phyloP scores from a whole-genome alignment of 2,888 invertebrate species.

The Apotomis capreana region DNA sequence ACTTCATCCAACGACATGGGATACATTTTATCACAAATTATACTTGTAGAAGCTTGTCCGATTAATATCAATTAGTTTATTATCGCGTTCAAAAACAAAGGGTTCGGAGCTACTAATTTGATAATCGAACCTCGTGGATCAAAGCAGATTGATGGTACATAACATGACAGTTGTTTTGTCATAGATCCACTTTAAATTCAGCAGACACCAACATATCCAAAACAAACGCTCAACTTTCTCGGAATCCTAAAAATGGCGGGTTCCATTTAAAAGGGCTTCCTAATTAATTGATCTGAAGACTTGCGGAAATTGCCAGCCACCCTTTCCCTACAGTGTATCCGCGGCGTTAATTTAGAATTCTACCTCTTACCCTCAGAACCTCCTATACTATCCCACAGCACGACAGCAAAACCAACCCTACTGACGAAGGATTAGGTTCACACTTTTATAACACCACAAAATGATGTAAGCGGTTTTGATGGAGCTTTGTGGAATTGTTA shows the following conservation, averaged over 20 bases:
- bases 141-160: too few species aligned
- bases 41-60: too few species aligned
- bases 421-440: background rate
- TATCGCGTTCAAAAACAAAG: too few species aligned
- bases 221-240: constrained; percentile 8
- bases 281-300: constrained; percentile 82
- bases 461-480: background rate
- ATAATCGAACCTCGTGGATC: too few species aligned
- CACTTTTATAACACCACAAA: background rate
- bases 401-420: background rate
- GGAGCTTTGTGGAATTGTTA: constrained; percentile 58
- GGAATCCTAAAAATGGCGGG: constrained; percentile 63
- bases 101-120: too few species aligned
- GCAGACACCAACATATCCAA: background rate
- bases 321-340: constrained; percentile 69
- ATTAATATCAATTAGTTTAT: too few species aligned
- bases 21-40: too few species aligned
- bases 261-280: constrained; percentile 72
- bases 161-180: too few species aligned
- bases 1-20: too few species aligned
- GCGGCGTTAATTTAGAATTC: constrained; percentile 79
- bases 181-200: background rate
- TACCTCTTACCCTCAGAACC: background rate
- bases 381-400: background rate
- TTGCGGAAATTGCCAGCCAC: constrained; percentile 70